Evolutionary conservation across 2,113 vertebrate genomes (phyloP), one percentile per base, ranked within the genome.

Genomic region (Melanostigma gelatinosum): DNA sequence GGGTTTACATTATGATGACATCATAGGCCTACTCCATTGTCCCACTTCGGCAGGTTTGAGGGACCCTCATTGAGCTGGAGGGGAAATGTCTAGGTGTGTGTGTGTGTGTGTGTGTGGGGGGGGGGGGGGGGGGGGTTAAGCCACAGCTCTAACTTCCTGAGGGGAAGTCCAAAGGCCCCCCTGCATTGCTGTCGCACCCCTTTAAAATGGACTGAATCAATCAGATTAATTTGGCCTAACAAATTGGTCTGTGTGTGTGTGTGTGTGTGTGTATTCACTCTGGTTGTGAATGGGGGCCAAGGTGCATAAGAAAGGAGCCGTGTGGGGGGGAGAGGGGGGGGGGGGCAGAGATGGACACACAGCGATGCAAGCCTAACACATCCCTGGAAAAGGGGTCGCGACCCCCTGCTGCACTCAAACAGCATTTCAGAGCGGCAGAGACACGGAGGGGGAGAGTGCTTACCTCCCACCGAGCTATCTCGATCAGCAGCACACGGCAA

Each of bases 161-260:
- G 88, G 75, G 91, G 79, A 72, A 57, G 24, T 63, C 75, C 75
- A 88, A 66, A 92, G 72, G 62, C 8, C 87, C 85, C 82, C 91
- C 87, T 70, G 67, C 55, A 38, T 36, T 46, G 79, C 71, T 46
- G 76, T 40, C 82, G 77, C 86, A 77, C 84, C 92, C 87, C 89
- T 77, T 66, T 73, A 87, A 89, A 55, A 85, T 72, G 76, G 84
- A 75, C 82, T 57, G 85, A 91, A 94, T 94, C 94, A 93, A 92
- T 94, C 88, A 87, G 86, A 86, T 85, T 92, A 89, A 91, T 88
- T 91, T 93, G 80, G 87, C 86, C 80, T 80, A 88, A 92, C 84
- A 92, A 92, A 92, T 72, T 75, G 72, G 85, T 85, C 66, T 80
- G 62, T 73, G 80, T 77, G 66, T 83, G 85, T 24, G 24, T 24